Evolutionary conservation across 2,888 invertebrate species (phyloP).

Genomic region (Neuroscelio doddi): DNA sequence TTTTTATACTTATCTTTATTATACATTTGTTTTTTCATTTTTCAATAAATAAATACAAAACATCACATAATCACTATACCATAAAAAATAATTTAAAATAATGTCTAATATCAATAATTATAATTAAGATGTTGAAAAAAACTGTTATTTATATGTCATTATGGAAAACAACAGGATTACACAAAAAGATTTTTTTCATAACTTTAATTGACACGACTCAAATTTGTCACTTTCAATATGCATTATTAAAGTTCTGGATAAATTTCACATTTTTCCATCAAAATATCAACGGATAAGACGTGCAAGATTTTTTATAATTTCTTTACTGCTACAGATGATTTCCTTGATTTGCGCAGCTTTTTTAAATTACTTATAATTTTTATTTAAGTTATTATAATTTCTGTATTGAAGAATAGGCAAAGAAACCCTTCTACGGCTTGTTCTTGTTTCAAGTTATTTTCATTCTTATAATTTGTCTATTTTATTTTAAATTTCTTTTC

Average conservation of each 20-base stretch:
- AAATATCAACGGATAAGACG: not conserved
- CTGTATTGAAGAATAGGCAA: slow-evolving; percentile 8
- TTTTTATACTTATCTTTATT: not conserved
- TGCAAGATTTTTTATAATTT: not conserved
- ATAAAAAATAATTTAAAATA: no score
- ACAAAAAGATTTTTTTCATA: no score
- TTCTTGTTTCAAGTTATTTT: slow-evolving; percentile 21
- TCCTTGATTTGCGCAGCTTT: slow-evolving; percentile 20
- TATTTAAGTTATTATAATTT: not conserved
- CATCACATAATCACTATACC: no score
- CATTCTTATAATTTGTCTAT: slow-evolving; percentile 41
- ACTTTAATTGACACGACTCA: no score
- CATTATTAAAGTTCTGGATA: no score
- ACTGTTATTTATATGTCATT: no score
- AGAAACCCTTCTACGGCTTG: slow-evolving; percentile 14
- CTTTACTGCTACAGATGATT: slow-evolving; percentile 8
- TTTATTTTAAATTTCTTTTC: slow-evolving; percentile 47
- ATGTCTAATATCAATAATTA: no score
- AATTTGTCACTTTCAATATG: no score
- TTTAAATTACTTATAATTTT: not conserved
- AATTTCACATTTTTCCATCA: not conserved
- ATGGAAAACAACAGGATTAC: no score
- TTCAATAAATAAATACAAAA: no score
- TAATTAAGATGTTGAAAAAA: no score
- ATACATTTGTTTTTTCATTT: not conserved